Base-by-base conservation (phyloP, 2,888 invertebrate species). In the Anthoptus insignis region DNA sequence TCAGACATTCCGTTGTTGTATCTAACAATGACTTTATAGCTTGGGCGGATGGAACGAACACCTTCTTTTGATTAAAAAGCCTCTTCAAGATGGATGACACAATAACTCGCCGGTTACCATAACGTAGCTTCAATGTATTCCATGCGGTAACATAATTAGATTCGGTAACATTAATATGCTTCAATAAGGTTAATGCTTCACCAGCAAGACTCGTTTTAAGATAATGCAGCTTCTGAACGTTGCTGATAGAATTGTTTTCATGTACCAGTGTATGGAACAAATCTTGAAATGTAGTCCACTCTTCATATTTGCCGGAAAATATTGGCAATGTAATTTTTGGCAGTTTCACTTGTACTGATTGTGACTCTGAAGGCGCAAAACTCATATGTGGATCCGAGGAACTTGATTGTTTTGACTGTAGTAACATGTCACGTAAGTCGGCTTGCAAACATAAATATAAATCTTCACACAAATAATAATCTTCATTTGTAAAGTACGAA, bases 221-320 rank as follows among this genome's bases (percentile, higher is more conserved):
- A 49, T 58, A 58, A 22, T 58, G 58, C 6, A 58, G 27, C 32
- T 45, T 57, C n/a, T 57, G 59, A 14, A 68, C 68, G 4, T 59
- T 39, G 27, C 27, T 57, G 16, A 66, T 14, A 4, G 57, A 13
- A 11, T 8, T 29, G 32, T 65, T 68, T 9, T 64, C 37, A 32
- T 68, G 68, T 3, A 68, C 59, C n/a, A 68, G 49, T 21, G 65
- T 45, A 9, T 34, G 50, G 32, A 64, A 68, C 37, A 68, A 37
- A 39, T 65, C 65, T 16, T 57, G 39, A 45, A 57, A 57, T 13
- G 57, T 57, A 16, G 1, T 42, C 57, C 57, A 57, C n/a, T 56
- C 56, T 39, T 56, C 56, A 27, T 56, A 56, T 16, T 14, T 42
- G 14, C 56, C 56, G 19, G 57, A 57, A 57, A 57, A 57, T 14